Base-by-base conservation (phyloP, 2,113 vertebrate species). In the Passer montanus region DNA sequence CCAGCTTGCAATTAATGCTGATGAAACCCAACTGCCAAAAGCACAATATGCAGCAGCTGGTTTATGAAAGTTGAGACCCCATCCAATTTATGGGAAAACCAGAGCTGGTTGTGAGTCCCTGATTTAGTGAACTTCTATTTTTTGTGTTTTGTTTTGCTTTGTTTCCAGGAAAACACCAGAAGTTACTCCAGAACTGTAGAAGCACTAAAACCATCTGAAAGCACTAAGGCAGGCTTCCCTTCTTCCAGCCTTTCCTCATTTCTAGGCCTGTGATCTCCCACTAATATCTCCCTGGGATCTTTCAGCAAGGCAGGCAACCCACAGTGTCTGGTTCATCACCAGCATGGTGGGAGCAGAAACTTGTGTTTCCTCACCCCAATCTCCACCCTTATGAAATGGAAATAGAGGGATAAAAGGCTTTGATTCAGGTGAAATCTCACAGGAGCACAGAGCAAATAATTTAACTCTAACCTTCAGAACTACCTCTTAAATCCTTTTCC, bases 101-200 rank as follows among this genome's bases (percentile, higher is more conserved):
- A 88, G 92, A 96, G 86, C 90, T 95, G 62, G 79, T 96, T 78
- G 52, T 31, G 80, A 96, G 79, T 30, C 92, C 89, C 83, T 92
- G 68, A 93, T 90, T 97, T 68, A 94, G 84, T 60, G 87, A 95
- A 74, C 58, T 96, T 79, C 64, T 44, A 67, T 59, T 79, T 91
- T 93, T 80, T 66, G 70, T 49, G 50, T 78, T 96, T 93, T 81
- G 72, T 95, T 95, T 89, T 94, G 77, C 82, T 93, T 89, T 56
- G 89, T 89, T 96, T 93, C 91, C 89, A 95, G 89, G 94, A 97
- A 97, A 95, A 96, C 58, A 93, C 83, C 73, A 96, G 92, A 95
- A 95, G 86, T 96, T 84, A 72, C 76, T 96, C 66, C 92, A 95
- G 62, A 94, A 90, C 77, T 87, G 46, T 1, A 79, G 76, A 90